Percentiles rank a stretch among this genome's conserved stretches.
Conservation (phyloP, 1,140 invertebrate species). For the Meloidogyne floridensis region DNA sequence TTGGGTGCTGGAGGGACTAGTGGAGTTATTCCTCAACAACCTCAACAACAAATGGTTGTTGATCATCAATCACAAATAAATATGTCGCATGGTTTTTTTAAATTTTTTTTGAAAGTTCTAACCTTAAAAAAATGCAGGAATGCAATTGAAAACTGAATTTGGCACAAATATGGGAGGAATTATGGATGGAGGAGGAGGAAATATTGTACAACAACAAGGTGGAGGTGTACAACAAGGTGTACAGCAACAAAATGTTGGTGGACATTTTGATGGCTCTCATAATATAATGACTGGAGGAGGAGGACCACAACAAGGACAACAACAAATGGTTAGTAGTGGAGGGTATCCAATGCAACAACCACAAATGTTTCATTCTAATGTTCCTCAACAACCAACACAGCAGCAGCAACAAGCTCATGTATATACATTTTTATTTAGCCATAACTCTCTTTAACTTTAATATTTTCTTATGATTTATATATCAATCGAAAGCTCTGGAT, state of each 20-base stretch:
- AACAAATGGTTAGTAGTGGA: conserved; percentile 20
- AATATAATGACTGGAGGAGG: background rate
- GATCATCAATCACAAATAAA: conserved; percentile 20
- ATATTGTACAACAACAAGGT: background rate
- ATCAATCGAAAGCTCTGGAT: too few species aligned
- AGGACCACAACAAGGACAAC: background rate
- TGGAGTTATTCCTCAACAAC: background rate
- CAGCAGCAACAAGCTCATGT: too few species aligned
- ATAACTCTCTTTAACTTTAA: too few species aligned
- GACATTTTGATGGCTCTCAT: background rate
- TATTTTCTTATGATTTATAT: too few species aligned
- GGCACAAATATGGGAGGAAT: conserved; percentile 15
- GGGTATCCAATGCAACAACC: background rate
- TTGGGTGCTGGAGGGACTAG: background rate
- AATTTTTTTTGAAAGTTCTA: too few species aligned
- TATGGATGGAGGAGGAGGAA: conserved; percentile 11
- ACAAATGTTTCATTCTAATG: conserved; percentile 26
- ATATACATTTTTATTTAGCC: too few species aligned
- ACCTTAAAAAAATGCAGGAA: too few species aligned
- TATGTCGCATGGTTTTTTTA: background rate
- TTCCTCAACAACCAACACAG: conserved; percentile 19
- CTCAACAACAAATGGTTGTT: conserved; percentile 19
- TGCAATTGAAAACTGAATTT: conserved; percentile 5
- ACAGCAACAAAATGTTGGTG: background rate
- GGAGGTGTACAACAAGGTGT: background rate